Conservation (phyloP, 2,888 invertebrate species). For the Drosophila anomalata region DNA sequence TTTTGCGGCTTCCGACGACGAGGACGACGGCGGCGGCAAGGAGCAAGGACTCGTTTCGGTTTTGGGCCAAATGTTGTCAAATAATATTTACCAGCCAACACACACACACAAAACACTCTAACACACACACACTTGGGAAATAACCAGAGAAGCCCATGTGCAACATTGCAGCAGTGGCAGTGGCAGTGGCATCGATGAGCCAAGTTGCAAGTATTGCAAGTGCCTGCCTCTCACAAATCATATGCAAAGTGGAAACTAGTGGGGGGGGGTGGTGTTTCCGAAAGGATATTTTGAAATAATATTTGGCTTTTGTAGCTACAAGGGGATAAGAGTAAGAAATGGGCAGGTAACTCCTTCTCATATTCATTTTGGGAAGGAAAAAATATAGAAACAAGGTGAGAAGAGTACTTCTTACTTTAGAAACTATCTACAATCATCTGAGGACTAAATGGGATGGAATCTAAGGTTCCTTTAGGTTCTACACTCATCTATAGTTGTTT, state of each 20-base stretch:
- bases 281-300: no score
- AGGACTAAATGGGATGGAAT: no score
- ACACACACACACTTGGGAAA: conserved; percentile 21
- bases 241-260: conserved; percentile 1
- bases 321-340: no score
- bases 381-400: no score
- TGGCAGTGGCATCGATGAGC: background rate
- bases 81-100: conserved; percentile 59
- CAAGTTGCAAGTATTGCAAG: conserved; percentile 1
- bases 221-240: background rate
- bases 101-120: conserved; percentile 6
- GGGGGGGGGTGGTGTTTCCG: no score
- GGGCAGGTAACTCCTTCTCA: no score
- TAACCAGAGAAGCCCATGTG: conserved; percentile 6
- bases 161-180: background rate
- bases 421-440: no score
- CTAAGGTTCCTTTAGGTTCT: no score
- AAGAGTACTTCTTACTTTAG: no score
- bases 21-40: conserved; percentile 33
- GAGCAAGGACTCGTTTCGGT: background rate
- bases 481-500: no score
- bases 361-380: no score
- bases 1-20: conserved; percentile 50
- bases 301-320: no score
- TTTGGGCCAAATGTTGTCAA: conserved; percentile 64